Percentiles rank a stretch among this genome's conserved stretches.
Evolutionary conservation across 1,140 invertebrate genomes (phyloP).

Genomic region (Colletes latitarsis): DNA sequence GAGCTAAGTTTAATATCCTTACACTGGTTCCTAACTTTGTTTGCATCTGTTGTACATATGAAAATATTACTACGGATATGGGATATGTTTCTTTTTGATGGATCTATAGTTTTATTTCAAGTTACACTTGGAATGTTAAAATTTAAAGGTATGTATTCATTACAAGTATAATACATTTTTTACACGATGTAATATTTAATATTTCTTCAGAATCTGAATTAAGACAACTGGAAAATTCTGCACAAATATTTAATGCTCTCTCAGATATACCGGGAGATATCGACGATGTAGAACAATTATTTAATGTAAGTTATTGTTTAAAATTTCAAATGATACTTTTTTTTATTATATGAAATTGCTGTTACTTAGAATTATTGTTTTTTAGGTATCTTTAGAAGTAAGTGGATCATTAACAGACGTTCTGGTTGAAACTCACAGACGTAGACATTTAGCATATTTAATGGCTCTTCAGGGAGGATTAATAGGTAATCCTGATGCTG

Average conservation of each 20-base stretch:
- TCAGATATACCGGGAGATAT: conserved; percentile 97
- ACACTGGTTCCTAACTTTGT: conserved; percentile 99
- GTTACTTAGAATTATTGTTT: neutral
- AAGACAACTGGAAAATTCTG: conserved; percentile 93
- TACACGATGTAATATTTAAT: conserved; percentile 17
- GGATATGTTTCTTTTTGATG: conserved; percentile 98
- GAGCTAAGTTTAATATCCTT: conserved; percentile 97
- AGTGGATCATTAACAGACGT: conserved; percentile 90
- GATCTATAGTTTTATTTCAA: conserved; percentile 98
- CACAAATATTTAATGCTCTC: conserved; percentile 97
- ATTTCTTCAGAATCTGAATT: conserved; percentile 87
- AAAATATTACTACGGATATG: conserved; percentile 97
- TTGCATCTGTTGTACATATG: conserved; percentile 98
- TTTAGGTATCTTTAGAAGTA: conserved; percentile 82
- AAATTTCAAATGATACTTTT: conserved; percentile 67
- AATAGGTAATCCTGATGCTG: conserved; percentile 93
- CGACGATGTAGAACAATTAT: conserved; percentile 92
- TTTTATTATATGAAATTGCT: conserved; percentile 68
- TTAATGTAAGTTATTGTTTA: conserved; percentile 81
- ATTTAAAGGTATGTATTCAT: conserved; percentile 85
- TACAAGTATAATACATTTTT: neutral
- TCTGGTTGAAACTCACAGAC: conserved; percentile 93
- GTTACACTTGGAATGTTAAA: conserved; percentile 97
- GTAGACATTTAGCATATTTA: conserved; percentile 95
- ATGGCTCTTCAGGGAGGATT: conserved; percentile 98